Evolutionary conservation across 2,888 invertebrate genomes (phyloP).

Genomic region (Epsilonema sp.): DNA sequence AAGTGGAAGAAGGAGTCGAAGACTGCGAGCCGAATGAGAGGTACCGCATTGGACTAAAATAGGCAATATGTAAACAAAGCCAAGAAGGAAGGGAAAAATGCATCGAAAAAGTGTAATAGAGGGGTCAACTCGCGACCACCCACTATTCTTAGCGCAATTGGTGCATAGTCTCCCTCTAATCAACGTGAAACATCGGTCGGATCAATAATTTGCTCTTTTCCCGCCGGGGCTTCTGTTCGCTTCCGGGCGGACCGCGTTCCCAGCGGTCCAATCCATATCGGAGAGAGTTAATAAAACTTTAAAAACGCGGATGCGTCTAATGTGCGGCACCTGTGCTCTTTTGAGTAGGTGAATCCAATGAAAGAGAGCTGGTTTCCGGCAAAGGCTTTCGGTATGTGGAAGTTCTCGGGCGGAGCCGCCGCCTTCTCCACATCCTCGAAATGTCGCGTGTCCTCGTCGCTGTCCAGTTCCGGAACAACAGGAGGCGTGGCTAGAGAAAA

Average conservation of each 20-base stretch:
- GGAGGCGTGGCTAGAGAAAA: slow-evolving; percentile 54
- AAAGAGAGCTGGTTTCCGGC: slow-evolving; percentile 96
- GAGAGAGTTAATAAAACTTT: background rate
- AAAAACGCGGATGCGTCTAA: background rate
- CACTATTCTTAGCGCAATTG: too few relatives aligned
- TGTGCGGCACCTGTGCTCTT: slow-evolving; percentile 33
- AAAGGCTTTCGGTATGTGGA: slow-evolving; percentile 88
- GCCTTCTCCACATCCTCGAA: slow-evolving; percentile 95
- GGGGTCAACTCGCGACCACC: too few relatives aligned
- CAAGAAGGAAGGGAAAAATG: too few relatives aligned
- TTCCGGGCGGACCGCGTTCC: background rate
- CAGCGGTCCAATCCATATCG: background rate
- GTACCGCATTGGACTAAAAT: too few relatives aligned
- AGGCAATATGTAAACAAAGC: too few relatives aligned
- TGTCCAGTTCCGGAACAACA: slow-evolving; percentile 76
- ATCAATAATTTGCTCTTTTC: too few relatives aligned
- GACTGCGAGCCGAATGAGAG: too few relatives aligned
- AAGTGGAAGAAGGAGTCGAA: too few relatives aligned
- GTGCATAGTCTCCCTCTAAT: too few relatives aligned
- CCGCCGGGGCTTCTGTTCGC: background rate
- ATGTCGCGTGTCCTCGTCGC: slow-evolving; percentile 93
- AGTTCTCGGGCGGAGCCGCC: slow-evolving; percentile 56
- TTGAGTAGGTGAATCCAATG: slow-evolving; percentile 90
- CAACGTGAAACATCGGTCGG: too few relatives aligned
- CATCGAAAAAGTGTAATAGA: too few relatives aligned